Evolutionary conservation across 2,113 vertebrate genomes (phyloP).

Genomic region (Myiozetetes cayanensis): DNA sequence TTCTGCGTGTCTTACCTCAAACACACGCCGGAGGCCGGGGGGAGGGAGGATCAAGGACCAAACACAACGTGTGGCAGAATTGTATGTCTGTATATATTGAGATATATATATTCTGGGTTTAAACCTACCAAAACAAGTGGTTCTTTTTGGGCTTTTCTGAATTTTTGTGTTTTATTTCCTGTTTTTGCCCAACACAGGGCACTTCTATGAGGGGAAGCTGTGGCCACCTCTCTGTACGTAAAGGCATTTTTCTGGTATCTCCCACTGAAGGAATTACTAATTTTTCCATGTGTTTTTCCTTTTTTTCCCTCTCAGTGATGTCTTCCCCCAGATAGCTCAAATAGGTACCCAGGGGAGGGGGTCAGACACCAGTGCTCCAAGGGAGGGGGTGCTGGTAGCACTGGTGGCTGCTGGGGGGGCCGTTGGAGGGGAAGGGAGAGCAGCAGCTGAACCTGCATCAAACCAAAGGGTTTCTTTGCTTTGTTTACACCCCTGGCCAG

Average conservation of each 20-base stretch:
- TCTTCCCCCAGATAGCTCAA: neutral
- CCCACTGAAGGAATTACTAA: slow-evolving; percentile 3
- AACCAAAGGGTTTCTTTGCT: slow-evolving; percentile 68
- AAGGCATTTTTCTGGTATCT: slow-evolving; percentile 18
- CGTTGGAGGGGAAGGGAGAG: neutral
- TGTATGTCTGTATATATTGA: slow-evolving; percentile 68
- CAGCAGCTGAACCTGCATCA: slow-evolving; percentile 6
- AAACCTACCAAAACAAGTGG: neutral
- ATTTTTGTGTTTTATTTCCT: neutral
- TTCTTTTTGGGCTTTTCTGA: neutral
- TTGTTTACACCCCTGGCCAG: slow-evolving; percentile 58
- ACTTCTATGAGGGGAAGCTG: neutral
- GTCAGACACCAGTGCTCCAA: neutral
- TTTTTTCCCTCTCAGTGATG: neutral
- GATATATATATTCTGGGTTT: slow-evolving; percentile 45
- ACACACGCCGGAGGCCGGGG: neutral
- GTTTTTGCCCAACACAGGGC: neutral
- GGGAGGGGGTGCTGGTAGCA: neutral
- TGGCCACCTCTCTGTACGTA: neutral
- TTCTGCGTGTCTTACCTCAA: slow-evolving; percentile 53
- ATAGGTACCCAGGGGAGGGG: neutral
- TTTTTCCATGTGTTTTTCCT: neutral
- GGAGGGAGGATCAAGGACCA: slow-evolving; percentile 34
- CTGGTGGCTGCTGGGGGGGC: neutral
- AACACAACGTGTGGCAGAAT: slow-evolving; percentile 22